phyloP scores from a whole-genome alignment of 2,113 vertebrate genomes.

The Leucoraja erinaceus region DNA sequence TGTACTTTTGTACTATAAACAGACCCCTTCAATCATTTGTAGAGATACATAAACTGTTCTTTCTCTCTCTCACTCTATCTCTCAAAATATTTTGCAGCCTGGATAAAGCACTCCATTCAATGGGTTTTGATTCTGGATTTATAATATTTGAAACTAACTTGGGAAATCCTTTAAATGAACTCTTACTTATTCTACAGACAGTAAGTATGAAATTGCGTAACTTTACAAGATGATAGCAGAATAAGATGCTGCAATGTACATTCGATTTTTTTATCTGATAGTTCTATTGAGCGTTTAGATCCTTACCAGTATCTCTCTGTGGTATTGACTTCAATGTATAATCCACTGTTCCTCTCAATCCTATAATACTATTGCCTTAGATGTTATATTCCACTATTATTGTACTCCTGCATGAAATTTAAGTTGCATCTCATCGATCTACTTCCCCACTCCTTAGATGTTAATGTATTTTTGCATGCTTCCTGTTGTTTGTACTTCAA shows the following conservation, averaged over 20 bases:
- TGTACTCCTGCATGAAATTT: neutral
- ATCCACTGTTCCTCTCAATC: neutral
- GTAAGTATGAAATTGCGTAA: conserved; percentile 62
- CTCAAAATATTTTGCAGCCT: conserved; percentile 51
- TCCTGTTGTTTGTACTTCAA: neutral
- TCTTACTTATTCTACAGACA: conserved; percentile 81
- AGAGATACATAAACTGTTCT: conserved; percentile 15
- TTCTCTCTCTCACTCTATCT: conserved; percentile 29
- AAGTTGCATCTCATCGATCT: neutral
- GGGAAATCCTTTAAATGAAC: conserved; percentile 91
- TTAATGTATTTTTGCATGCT: neutral
- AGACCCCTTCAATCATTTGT: neutral
- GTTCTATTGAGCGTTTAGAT: neutral
- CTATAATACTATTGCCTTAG: neutral
- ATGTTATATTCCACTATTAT: neutral
- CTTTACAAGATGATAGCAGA: neutral
- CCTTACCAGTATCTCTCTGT: neutral
- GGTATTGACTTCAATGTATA: neutral
- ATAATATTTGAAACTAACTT: conserved; percentile 91
- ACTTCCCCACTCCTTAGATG: neutral
- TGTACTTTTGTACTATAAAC: neutral
- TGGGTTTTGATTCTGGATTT: conserved; percentile 87
- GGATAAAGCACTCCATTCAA: conserved; percentile 86
- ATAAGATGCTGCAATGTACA: neutral
- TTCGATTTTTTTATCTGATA: neutral